phyloP scores from a whole-genome alignment of 1,140 invertebrate species.

The Aphaenogaster rudis region DNA sequence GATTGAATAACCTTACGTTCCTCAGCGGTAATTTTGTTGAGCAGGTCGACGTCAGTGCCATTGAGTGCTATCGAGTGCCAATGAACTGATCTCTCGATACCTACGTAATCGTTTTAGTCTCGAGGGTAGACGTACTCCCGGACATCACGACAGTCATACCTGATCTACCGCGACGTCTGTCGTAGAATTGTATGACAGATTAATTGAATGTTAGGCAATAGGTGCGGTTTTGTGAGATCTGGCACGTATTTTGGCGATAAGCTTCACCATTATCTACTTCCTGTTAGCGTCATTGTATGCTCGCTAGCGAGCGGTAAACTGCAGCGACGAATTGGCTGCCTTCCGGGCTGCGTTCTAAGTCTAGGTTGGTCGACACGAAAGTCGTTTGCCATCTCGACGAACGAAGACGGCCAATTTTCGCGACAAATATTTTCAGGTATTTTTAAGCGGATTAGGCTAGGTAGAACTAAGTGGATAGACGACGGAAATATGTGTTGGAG shows the following conservation, averaged over 20 bases:
- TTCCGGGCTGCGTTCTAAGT: conserved; percentile 58
- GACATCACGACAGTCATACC: neutral
- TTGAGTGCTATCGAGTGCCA: conserved; percentile 62
- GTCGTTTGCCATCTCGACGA: conserved; percentile 27
- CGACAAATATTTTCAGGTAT: conserved; percentile 67
- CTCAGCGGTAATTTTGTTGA: conserved; percentile 39
- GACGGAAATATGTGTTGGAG: conserved; percentile 15
- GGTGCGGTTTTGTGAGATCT: neutral
- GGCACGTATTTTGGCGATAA: conserved; percentile 75
- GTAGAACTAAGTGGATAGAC: conserved; percentile 12
- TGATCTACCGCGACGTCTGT: neutral
- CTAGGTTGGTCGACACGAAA: conserved; percentile 33
- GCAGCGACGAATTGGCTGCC: conserved; percentile 64
- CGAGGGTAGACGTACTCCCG: conserved; percentile 22
- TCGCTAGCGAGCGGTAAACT: conserved; percentile 31
- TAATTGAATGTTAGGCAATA: conserved; percentile 31
- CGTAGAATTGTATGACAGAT: neutral
- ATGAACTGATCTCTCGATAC: conserved; percentile 61
- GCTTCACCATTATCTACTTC: conserved; percentile 71
- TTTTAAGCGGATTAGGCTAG: conserved; percentile 53
- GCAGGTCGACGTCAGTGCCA: conserved; percentile 37
- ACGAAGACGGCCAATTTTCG: conserved; percentile 62
- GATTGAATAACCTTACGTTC: conserved; percentile 56
- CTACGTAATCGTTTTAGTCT: neutral
- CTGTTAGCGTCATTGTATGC: conserved; percentile 60